These are phyloP conservation scores for Chalcis sispes DNA, from an alignment of 2,888 invertebrate species.

Conservation along the genomic window DNA sequence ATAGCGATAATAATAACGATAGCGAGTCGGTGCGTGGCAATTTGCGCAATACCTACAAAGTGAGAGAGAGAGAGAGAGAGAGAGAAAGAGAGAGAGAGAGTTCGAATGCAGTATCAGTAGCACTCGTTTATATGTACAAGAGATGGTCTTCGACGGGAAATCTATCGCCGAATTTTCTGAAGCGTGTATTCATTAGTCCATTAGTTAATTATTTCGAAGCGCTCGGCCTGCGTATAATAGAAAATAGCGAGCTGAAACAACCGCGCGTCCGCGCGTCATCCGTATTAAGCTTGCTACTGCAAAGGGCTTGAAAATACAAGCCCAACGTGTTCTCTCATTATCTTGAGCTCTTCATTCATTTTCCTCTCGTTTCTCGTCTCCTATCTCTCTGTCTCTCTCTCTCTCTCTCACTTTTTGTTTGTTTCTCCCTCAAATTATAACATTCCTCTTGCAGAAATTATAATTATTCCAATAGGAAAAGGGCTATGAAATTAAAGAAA, in stretches of 20 bases:
- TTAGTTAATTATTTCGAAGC: constrained; percentile 73
- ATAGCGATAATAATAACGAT: constrained; percentile 43
- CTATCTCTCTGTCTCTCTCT: neutral
- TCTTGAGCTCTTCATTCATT: constrained; percentile 45
- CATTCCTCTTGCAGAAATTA: constrained; percentile 21
- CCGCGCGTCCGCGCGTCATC: too few species aligned
- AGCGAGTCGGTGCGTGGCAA: too few species aligned
- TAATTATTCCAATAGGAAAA: constrained; percentile 15
- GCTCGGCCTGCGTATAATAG: constrained; percentile 64
- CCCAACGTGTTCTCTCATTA: constrained; percentile 50
- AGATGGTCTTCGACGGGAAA: constrained; percentile 34
- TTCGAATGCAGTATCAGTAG: neutral
- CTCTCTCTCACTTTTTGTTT: neutral
- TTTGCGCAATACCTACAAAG: too few species aligned
- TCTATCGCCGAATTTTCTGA: constrained; percentile 58
- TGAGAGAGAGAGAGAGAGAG: constrained; percentile 36
- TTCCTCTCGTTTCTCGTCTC: neutral
- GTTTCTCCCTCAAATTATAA: constrained; percentile 2
- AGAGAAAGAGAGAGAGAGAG: constrained; percentile 25
- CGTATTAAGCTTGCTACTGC: constrained; percentile 59
- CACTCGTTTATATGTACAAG: neutral
- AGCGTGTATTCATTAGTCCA: constrained; percentile 69
- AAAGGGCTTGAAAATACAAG: constrained; percentile 49
- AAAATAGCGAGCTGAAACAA: constrained; percentile 63
- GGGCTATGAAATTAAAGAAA: constrained; percentile 31